Evolutionary conservation across 2,888 invertebrate genomes (phyloP), one percentile per base, ranked within the genome.

Genomic region (Agrochola circellaris): DNA sequence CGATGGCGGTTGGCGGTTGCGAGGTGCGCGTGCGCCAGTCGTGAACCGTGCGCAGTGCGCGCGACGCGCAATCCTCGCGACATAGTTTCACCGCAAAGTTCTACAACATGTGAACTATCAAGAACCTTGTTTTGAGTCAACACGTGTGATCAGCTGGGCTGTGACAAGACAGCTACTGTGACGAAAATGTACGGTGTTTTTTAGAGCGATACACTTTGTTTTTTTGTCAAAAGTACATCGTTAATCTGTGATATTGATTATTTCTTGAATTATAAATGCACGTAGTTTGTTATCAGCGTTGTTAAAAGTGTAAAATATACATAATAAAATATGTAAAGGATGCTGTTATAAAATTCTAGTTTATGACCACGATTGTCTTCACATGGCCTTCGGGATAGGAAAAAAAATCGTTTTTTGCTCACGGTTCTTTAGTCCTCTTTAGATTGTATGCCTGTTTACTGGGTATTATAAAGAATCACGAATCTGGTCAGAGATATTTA

Each of bases 31-130:
- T 65, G 83, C 88, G 82, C 83, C 84, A 94, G 94, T 94, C 92
- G 89, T 82, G 66, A 77, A 91, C 88, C 88, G 91, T 92, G 95
- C 95, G 95, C 94, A 91, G 93, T 88, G 95, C 95, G 95, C 95
- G 94, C 95, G 88, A 92, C 93, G 95, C 95, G 95, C 93, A 84
- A 72, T 76, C 69, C 73, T 79, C 83, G 75, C 80, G 88, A 82
- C 86, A 80, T 79, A 73, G 77, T 20, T 30, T 30, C 68, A 66
- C 70, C 77, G 71, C 79, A 64, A 76, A 81, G 77, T 75, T 77
- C 83, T 78, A 67, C 79, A 90, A 85, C 84, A 92, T 92, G 93
- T 93, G 91, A 91, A 91, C 86, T 88, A 86, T 89, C 88, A 88
- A 90, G 87, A 75, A 82, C 76, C 67, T 83, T 82, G 82, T 84